phyloP scores from a whole-genome alignment of 2,888 invertebrate species.

The Hirtodrosophila histrioides region DNA sequence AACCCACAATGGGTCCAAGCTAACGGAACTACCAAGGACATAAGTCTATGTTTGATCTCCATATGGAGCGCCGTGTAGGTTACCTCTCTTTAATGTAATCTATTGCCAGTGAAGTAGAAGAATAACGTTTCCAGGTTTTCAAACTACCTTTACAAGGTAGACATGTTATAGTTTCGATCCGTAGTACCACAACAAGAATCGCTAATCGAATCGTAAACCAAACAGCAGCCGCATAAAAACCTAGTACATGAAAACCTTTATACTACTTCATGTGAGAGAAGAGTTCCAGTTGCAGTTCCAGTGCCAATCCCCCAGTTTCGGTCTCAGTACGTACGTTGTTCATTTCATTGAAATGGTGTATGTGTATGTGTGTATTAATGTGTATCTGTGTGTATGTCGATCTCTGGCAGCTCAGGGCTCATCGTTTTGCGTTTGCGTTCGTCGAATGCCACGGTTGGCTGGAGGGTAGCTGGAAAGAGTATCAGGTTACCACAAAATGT shows the following conservation, averaged over 20 bases:
- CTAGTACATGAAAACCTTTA: constrained; percentile 29
- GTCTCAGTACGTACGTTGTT: constrained; percentile 25
- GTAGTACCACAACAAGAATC: constrained; percentile 12
- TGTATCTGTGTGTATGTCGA: constrained; percentile 39
- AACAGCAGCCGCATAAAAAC: constrained; percentile 4
- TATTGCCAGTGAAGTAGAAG: too few species aligned
- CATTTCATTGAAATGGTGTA: constrained; percentile 30
- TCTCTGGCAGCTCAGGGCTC: constrained; percentile 51
- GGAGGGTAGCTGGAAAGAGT: constrained; percentile 83
- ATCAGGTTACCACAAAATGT: constrained; percentile 81
- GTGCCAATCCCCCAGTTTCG: constrained; percentile 20
- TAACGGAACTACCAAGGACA: too few species aligned
- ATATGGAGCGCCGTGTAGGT: too few species aligned
- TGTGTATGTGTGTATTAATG: constrained; percentile 8
- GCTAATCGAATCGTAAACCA: constrained; percentile 10
- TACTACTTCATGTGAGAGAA: constrained; percentile 34
- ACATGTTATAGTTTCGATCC: too few species aligned
- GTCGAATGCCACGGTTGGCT: constrained; percentile 83
- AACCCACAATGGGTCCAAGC: too few species aligned
- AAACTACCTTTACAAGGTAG: too few species aligned
- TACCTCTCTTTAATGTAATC: too few species aligned
- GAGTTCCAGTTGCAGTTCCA: constrained; percentile 51
- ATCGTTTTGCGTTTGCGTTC: constrained; percentile 65
- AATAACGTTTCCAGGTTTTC: too few species aligned
- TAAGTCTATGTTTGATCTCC: too few species aligned